These are phyloP conservation scores for Turnix velox DNA, from an alignment of 2,113 vertebrate species.

Conservation along the genomic window DNA sequence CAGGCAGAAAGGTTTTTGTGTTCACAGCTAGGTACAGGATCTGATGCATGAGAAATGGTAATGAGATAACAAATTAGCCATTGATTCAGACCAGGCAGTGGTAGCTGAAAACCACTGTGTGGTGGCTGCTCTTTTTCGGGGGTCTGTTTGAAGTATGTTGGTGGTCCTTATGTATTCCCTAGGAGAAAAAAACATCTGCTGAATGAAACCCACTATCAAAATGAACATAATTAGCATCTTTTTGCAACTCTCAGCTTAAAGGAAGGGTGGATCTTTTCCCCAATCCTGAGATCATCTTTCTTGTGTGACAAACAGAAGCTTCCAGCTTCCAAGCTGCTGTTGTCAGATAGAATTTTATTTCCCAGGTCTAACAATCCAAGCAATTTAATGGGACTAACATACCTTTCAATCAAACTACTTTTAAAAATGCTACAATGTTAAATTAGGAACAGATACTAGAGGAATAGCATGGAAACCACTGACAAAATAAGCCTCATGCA, in stretches of 20 bases:
- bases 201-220: conserved; percentile 15
- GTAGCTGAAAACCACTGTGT: conserved; percentile 37
- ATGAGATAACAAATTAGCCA: conserved; percentile 34
- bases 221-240: conserved; percentile 32
- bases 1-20: neutral
- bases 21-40: neutral
- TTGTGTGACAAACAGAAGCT: neutral
- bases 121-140: neutral
- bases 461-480: neutral
- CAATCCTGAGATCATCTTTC: neutral
- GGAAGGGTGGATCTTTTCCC: neutral
- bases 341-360: neutral
- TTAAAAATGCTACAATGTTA: neutral
- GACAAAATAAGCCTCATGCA: neutral
- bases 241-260: neutral
- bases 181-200: conserved; percentile 40
- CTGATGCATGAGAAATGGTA: neutral
- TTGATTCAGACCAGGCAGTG: neutral
- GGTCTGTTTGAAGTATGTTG: conserved; percentile 42
- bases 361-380: neutral
- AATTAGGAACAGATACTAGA: neutral
- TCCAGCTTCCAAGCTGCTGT: neutral
- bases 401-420: neutral
- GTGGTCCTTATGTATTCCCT: conserved; percentile 29
- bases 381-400: neutral